phyloP scores from a whole-genome alignment of 1,140 invertebrate species.

The Caenorhabditis tropicalis region DNA sequence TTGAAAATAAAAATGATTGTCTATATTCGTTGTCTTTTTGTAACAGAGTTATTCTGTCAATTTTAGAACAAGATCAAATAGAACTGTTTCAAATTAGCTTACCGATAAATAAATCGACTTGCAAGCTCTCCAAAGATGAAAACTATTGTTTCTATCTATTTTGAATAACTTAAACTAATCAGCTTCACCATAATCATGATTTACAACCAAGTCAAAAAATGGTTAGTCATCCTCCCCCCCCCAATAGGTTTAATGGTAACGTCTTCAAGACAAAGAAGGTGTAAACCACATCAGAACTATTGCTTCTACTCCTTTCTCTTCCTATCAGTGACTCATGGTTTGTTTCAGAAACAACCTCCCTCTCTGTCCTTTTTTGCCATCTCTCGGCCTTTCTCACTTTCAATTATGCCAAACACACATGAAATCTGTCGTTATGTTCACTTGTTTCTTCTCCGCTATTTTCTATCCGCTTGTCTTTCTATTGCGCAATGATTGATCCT shows the following conservation, averaged over 20 bases:
- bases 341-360: slow-evolving; percentile 5
- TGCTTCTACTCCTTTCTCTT: slow-evolving; percentile 1
- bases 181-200: too few relatives aligned
- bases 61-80: too few relatives aligned
- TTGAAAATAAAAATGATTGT: too few relatives aligned
- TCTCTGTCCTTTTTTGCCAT: slow-evolving; percentile 36
- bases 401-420: slow-evolving; percentile 35
- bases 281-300: slow-evolving; percentile 36
- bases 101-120: too few relatives aligned
- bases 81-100: too few relatives aligned
- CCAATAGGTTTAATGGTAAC: slow-evolving; percentile 28
- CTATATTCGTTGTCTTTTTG: too few relatives aligned
- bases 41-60: too few relatives aligned
- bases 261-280: slow-evolving; percentile 11
- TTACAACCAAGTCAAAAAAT: neutral
- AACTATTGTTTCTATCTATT: too few relatives aligned
- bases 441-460: neutral
- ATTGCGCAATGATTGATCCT: slow-evolving; percentile 28
- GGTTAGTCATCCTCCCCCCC: slow-evolving; percentile 18
- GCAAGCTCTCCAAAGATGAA: too few relatives aligned
- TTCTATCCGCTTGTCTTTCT: neutral
- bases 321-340: neutral
- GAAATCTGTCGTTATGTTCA: slow-evolving; percentile 6
- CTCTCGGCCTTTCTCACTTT: slow-evolving; percentile 43
- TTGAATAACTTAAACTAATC: too few relatives aligned